phyloP scores from a whole-genome alignment of 2,797 vertebrate species.

The Acomys russatus region DNA sequence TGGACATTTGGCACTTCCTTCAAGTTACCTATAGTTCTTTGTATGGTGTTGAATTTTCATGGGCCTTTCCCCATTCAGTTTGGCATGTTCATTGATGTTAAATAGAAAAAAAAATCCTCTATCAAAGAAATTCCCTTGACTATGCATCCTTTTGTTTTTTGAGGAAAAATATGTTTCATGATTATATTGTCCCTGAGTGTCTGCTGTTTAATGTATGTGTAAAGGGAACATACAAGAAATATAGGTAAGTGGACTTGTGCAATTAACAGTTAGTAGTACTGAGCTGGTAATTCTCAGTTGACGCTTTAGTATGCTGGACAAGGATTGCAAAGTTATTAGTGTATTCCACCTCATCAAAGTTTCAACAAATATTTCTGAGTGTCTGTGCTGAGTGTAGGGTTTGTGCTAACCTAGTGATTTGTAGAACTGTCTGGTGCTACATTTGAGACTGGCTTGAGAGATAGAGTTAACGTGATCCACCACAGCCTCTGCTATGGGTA shows the following conservation, averaged over 20 bases:
- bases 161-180: neutral
- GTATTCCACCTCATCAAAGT: neutral
- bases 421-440: neutral
- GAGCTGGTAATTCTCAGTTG: neutral
- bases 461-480: neutral
- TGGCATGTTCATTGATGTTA: neutral
- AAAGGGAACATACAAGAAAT: neutral
- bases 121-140: neutral
- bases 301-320: neutral
- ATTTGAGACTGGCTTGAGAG: neutral
- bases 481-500: neutral
- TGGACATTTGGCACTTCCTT: no score
- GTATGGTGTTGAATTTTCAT: neutral
- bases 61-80: no score
- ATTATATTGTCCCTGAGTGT: neutral
- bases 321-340: neutral
- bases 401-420: neutral
- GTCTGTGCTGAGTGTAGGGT: neutral
- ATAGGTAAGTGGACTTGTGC: neutral
- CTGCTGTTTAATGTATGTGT: neutral
- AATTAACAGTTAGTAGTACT: neutral
- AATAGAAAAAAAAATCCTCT: neutral
- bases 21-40: neutral
- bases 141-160: neutral
- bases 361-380: neutral